Percentiles rank a stretch among this genome's conserved stretches.
phyloP scores from a whole-genome alignment of 2,113 vertebrate genomes.

The Eolophus roseicapilla region DNA sequence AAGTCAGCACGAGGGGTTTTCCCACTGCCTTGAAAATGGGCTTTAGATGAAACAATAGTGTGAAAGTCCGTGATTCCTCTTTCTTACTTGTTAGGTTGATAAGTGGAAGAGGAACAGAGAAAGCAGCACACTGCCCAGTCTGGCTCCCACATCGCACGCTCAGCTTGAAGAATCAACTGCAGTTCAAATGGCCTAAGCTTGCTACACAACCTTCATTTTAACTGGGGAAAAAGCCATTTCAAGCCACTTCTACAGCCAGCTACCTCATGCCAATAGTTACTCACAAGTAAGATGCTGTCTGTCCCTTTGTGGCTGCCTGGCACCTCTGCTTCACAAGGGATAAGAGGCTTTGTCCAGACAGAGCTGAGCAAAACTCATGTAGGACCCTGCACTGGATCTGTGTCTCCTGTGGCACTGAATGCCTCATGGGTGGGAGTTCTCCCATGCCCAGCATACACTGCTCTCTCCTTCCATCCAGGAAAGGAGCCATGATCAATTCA shows the following conservation, averaged over 20 bases:
- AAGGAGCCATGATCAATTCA: not conserved
- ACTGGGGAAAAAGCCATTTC: not conserved
- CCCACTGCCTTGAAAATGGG: not conserved
- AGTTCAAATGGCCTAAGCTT: not conserved
- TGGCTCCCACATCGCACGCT: not conserved
- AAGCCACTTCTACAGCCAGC: not conserved
- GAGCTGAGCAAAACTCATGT: not conserved
- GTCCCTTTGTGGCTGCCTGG: not conserved
- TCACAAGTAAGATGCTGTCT: not conserved
- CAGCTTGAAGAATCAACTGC: not conserved
- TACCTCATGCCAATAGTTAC: not conserved
- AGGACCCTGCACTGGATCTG: not conserved
- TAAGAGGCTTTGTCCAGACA: not conserved
- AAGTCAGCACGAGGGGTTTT: not conserved
- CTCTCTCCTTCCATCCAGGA: not conserved
- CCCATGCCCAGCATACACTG: not conserved
- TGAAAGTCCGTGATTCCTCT: not conserved
- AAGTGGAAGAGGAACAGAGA: slow-evolving; percentile 45
- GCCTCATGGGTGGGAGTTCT: accelerated
- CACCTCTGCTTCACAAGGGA: not conserved
- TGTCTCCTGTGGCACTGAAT: not conserved
- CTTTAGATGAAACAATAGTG: not conserved
- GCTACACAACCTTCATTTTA: not conserved
- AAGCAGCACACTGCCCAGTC: not conserved
- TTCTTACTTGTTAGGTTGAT: not conserved